Evolutionary conservation across 2,888 invertebrate species (phyloP).

Genomic region (Pelosia muscerda): DNA sequence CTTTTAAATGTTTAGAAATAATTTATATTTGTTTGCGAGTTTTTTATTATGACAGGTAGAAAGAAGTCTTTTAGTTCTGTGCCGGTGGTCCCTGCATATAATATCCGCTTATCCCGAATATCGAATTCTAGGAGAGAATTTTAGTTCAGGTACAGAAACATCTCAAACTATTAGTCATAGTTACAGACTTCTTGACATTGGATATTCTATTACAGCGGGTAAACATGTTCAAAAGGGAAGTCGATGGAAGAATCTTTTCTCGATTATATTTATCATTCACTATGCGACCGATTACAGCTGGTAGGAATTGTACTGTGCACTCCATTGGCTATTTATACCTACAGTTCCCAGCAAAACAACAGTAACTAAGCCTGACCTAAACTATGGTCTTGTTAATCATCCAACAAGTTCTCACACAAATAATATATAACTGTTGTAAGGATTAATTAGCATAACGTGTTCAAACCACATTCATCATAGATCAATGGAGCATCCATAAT

Average conservation of each 20-base stretch:
- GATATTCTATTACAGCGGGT: too few relatives aligned
- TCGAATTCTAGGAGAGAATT: background rate
- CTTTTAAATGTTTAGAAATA: conserved; percentile 14
- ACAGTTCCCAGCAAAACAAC: background rate
- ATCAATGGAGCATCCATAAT: conserved; percentile 19
- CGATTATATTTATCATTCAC: too few relatives aligned
- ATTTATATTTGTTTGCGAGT: background rate
- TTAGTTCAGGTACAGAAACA: background rate
- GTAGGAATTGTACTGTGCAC: too few relatives aligned
- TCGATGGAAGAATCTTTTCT: too few relatives aligned
- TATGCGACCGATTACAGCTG: too few relatives aligned
- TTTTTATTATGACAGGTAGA: conserved; percentile 8
- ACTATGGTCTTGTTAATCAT: background rate
- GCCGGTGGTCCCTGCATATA: background rate
- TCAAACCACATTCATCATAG: conserved; percentile 13
- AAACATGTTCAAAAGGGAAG: too few relatives aligned
- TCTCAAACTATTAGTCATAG: too few relatives aligned
- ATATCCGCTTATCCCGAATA: background rate
- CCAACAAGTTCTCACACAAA: background rate
- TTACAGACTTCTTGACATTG: too few relatives aligned
- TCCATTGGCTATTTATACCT: too few relatives aligned
- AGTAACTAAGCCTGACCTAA: background rate
- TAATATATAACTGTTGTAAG: conserved; percentile 14
- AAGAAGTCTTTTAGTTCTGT: background rate
- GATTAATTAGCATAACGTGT: conserved; percentile 35